A percentile compares a stretch with the other conserved stretches of the same genome.
Evolutionary conservation across 2,888 invertebrate species (phyloP).

Genomic region (Macropis europaea): DNA sequence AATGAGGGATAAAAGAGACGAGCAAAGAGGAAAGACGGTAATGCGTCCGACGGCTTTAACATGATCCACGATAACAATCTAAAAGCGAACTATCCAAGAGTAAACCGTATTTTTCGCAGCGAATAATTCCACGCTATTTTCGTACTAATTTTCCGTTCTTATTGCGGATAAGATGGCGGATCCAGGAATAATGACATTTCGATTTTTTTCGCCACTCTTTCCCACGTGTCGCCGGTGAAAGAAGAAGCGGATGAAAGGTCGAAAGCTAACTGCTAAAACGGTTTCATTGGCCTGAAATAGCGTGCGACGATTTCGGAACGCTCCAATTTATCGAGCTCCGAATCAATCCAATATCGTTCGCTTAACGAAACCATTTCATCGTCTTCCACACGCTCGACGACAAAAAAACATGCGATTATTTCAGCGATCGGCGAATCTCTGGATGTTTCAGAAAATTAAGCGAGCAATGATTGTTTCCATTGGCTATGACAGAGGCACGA

Average conservation of each 20-base stretch:
- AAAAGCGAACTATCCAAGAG: slow-evolving; percentile 67
- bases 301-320: background rate
- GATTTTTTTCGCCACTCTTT: background rate
- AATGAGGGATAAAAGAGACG: background rate
- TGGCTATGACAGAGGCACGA: too few species aligned
- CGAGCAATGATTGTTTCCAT: too few species aligned
- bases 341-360: background rate
- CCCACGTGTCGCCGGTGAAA: background rate
- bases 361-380: slow-evolving; percentile 2
- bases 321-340: background rate
- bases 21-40: slow-evolving; percentile 46
- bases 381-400: too few species aligned
- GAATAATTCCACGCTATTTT: slow-evolving; percentile 72
- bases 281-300: background rate
- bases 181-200: slow-evolving; percentile 37
- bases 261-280: slow-evolving; percentile 1
- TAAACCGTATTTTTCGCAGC: slow-evolving; percentile 71
- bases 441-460: too few species aligned
- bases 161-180: slow-evolving; percentile 61
- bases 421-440: too few species aligned
- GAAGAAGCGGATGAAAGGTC: background rate
- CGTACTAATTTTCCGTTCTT: slow-evolving; percentile 72
- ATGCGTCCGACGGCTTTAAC: slow-evolving; percentile 66
- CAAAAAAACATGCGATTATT: too few species aligned
- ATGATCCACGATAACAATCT: slow-evolving; percentile 58